These are phyloP conservation scores for Leptestheria dahalacensis DNA, from an alignment of 1,140 invertebrate species.

Conservation along the genomic window DNA sequence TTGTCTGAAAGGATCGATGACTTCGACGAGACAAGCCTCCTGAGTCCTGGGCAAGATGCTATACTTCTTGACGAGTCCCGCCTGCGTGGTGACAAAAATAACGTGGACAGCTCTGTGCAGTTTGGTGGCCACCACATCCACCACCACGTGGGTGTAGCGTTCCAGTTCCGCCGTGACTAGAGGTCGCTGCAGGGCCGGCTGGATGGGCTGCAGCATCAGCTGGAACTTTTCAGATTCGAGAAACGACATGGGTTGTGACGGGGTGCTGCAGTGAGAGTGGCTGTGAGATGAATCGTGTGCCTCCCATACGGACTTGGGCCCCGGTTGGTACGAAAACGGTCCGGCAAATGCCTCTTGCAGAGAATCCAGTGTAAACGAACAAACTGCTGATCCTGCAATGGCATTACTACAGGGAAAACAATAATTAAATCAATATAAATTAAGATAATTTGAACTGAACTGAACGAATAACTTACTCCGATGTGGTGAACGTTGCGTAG, in stretches of 20 bases:
- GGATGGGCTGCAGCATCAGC: slow-evolving; percentile 72
- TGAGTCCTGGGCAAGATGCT: slow-evolving; percentile 47
- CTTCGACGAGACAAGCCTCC: slow-evolving; percentile 67
- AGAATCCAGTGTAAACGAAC: slow-evolving; percentile 71
- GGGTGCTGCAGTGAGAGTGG: slow-evolving; percentile 42
- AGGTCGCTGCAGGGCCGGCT: slow-evolving; percentile 49
- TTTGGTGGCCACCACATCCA: slow-evolving; percentile 56
- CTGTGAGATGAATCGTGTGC: slow-evolving; percentile 34
- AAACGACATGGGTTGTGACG: slow-evolving; percentile 25
- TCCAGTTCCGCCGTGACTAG: slow-evolving; percentile 52
- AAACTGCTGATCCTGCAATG: slow-evolving; percentile 82
- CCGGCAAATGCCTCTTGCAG: slow-evolving; percentile 72
- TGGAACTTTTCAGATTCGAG: slow-evolving; percentile 64
- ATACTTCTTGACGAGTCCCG: slow-evolving; percentile 64
- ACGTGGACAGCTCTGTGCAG: slow-evolving; percentile 44
- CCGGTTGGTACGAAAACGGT: slow-evolving; percentile 68
- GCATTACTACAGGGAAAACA: slow-evolving; percentile 51
- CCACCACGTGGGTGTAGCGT: slow-evolving; percentile 57
- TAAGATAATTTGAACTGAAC: slow-evolving; percentile 6
- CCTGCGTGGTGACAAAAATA: slow-evolving; percentile 53
- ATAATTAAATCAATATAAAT: slow-evolving; percentile 4
- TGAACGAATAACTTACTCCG: slow-evolving; percentile 43
- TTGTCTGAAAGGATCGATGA: slow-evolving; percentile 52
- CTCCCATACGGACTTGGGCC: slow-evolving; percentile 61
- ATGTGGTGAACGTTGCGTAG: slow-evolving; percentile 85